phyloP scores from a whole-genome alignment of 2,888 invertebrate genomes.

The Platypus cylindrus region DNA sequence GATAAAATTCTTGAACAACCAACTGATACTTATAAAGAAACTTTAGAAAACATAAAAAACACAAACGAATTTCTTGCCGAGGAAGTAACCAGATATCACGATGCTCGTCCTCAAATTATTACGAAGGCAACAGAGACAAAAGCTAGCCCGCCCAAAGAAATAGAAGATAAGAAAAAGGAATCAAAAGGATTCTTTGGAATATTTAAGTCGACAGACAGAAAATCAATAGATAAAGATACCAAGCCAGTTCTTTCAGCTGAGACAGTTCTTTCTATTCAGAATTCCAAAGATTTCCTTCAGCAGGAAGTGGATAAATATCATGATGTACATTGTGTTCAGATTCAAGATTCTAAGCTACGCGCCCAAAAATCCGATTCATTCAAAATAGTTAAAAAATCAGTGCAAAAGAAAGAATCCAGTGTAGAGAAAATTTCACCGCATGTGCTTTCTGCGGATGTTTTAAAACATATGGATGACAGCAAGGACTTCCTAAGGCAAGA shows the following conservation, averaged over 20 bases:
- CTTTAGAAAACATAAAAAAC: constrained; percentile 9
- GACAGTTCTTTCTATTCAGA: constrained; percentile 15
- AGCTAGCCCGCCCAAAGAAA: constrained; percentile 2
- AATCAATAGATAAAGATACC: constrained; percentile 1
- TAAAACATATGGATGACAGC: constrained; percentile 9
- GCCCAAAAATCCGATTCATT: background rate
- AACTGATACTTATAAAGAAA: constrained; percentile 5
- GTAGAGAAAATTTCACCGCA: no score
- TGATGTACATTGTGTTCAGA: no score
- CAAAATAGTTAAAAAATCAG: background rate
- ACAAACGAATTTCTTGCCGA: constrained; percentile 11
- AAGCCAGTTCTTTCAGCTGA: constrained; percentile 14
- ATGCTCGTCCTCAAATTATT: constrained; percentile 13
- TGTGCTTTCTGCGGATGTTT: constrained; percentile 6
- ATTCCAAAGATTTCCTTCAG: constrained; percentile 19
- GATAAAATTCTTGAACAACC: constrained; percentile 1
- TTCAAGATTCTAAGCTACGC: no score
- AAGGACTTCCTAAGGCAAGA: constrained; percentile 13
- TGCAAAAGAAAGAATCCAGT: background rate
- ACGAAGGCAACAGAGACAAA: constrained; percentile 2
- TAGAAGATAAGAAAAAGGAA: constrained; percentile 10
- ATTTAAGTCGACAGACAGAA: constrained; percentile 7
- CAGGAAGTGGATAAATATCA: constrained; percentile 18
- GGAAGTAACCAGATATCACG: constrained; percentile 18
- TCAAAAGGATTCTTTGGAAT: constrained; percentile 11